Conservation (phyloP, 2,888 invertebrate species). For the Fabriciana adippe region DNA sequence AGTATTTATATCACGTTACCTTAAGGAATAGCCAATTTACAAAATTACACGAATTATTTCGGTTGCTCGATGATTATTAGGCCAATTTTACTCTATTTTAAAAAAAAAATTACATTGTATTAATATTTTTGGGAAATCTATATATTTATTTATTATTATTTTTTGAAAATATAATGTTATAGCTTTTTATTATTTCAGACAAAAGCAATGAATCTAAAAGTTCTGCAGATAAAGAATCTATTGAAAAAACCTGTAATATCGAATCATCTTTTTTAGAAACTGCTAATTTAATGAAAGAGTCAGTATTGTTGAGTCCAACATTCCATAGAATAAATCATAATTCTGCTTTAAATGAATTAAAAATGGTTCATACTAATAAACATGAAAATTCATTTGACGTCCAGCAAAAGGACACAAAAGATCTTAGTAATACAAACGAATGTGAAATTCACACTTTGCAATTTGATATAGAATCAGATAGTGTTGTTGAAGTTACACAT, state of each 20-base stretch:
- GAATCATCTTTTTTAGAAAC: conserved; percentile 68
- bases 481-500: neutral
- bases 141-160: neutral
- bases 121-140: too few species aligned
- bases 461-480: neutral
- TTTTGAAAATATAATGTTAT: neutral
- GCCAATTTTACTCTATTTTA: too few species aligned
- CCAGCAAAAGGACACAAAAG: neutral
- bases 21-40: too few species aligned
- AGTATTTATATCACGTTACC: too few species aligned
- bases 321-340: conserved; percentile 52
- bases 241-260: conserved; percentile 21
- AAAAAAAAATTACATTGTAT: too few species aligned
- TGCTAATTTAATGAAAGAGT: conserved; percentile 67
- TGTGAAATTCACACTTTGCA: conserved; percentile 7
- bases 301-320: conserved; percentile 70
- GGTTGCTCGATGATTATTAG: too few species aligned
- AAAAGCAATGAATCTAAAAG: neutral
- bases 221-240: neutral
- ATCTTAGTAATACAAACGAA: neutral
- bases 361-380: conserved; percentile 16
- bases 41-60: too few species aligned
- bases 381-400: conserved; percentile 21
- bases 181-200: conserved; percentile 4
- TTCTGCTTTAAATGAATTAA: conserved; percentile 40